phyloP scores from a whole-genome alignment of 1,140 invertebrate genomes.

The Rhynchophorus ferrugineus region DNA sequence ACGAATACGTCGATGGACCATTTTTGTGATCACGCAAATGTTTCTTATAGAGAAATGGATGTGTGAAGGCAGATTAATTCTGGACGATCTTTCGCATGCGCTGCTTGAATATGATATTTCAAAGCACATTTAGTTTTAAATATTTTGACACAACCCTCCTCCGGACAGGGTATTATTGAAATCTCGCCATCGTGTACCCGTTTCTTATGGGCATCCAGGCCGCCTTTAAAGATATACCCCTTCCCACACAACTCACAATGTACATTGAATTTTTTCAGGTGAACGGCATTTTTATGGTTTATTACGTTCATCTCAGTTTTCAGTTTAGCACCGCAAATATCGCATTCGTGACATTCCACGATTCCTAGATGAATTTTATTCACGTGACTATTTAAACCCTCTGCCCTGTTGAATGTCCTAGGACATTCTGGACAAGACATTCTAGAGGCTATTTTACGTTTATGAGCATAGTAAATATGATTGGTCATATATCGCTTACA shows the following conservation, averaged over 20 bases:
- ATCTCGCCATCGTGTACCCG: slow-evolving; percentile 17
- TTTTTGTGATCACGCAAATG: neutral
- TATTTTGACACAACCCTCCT: slow-evolving; percentile 3
- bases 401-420: neutral
- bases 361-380: neutral
- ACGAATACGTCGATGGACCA: neutral
- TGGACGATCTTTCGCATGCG: neutral
- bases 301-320: neutral
- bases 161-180: neutral
- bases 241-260: slow-evolving; percentile 18
- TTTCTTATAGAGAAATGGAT: neutral
- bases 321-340: slow-evolving; percentile 3
- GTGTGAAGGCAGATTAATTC: neutral
- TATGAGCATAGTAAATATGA: neutral
- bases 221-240: neutral
- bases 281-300: slow-evolving; percentile 10
- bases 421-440: slow-evolving; percentile 1
- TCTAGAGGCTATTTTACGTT: neutral
- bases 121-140: slow-evolving; percentile 2
- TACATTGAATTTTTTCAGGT: slow-evolving; percentile 7
- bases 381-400: neutral
- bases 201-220: slow-evolving; percentile 11
- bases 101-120: neutral
- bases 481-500: neutral
- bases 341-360: neutral